Conservation (phyloP, 2,113 vertebrate genomes). For the Vicugna pacos region DNA sequence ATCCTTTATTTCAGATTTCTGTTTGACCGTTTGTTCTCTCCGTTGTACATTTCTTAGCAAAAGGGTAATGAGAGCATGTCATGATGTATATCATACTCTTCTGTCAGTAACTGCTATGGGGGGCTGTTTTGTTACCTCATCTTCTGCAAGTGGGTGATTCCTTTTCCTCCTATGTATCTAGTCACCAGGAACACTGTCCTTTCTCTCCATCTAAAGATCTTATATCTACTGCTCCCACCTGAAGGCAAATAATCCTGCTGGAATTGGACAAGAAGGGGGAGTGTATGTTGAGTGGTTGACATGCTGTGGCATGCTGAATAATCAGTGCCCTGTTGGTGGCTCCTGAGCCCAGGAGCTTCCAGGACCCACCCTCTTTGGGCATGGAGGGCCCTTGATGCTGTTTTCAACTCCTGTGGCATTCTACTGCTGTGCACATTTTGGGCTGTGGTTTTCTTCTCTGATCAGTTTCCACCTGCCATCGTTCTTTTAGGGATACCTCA, state of each 20-base stretch:
- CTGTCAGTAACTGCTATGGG: not conserved
- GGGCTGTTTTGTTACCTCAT: not conserved
- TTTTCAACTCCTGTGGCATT: not conserved
- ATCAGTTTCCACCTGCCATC: not conserved
- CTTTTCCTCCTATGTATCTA: not conserved
- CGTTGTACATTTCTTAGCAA: not conserved
- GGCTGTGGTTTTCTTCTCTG: not conserved
- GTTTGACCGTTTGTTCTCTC: not conserved
- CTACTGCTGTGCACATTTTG: not conserved
- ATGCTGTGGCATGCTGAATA: not conserved
- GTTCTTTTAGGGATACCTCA: slow-evolving; percentile 6
- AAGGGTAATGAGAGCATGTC: not conserved
- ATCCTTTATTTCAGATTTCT: not conserved
- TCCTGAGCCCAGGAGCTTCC: not conserved
- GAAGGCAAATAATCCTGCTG: not conserved
- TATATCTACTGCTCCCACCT: not conserved
- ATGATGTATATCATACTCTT: not conserved
- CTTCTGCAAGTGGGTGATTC: not conserved
- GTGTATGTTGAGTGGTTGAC: not conserved
- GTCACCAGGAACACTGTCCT: not conserved
- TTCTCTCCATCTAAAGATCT: not conserved
- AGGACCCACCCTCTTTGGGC: not conserved
- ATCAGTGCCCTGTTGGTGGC: not conserved
- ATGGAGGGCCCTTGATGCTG: not conserved
- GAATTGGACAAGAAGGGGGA: not conserved